Evolutionary conservation across 1,140 invertebrate species (phyloP).

Genomic region (Monochamus saltuarius): DNA sequence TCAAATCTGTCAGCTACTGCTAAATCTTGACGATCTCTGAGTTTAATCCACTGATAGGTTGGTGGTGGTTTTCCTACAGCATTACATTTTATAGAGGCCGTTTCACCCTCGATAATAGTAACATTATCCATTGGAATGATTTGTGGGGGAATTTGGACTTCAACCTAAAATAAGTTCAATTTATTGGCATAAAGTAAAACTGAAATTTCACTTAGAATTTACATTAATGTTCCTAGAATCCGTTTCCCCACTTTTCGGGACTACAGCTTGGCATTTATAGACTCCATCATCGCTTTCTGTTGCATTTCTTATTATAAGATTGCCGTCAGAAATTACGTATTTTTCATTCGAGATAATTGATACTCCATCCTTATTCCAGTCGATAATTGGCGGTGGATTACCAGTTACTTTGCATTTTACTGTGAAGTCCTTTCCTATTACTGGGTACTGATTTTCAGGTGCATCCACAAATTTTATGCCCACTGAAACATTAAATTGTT

Average conservation of each 20-base stretch:
- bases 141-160: slow-evolving; percentile 77
- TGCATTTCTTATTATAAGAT: slow-evolving; percentile 76
- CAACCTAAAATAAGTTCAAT: slow-evolving; percentile 35
- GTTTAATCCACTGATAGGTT: slow-evolving; percentile 77
- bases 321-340: slow-evolving; percentile 74
- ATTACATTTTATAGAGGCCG: slow-evolving; percentile 70
- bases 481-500: slow-evolving; percentile 59
- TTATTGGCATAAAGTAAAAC: not conserved
- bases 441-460: slow-evolving; percentile 79
- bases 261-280: slow-evolving; percentile 82
- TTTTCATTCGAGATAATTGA: slow-evolving; percentile 59
- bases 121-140: slow-evolving; percentile 62
- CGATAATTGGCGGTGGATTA: slow-evolving; percentile 77
- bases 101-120: slow-evolving; percentile 77
- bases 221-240: slow-evolving; percentile 77
- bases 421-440: slow-evolving; percentile 72
- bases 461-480: slow-evolving; percentile 83
- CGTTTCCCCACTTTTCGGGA: slow-evolving; percentile 75
- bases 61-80: slow-evolving; percentile 82
- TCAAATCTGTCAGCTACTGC: slow-evolving; percentile 69
- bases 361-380: slow-evolving; percentile 80
- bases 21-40: slow-evolving; percentile 65
- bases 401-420: slow-evolving; percentile 83
- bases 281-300: slow-evolving; percentile 78
- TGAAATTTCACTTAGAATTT: slow-evolving; percentile 24